phyloP scores from a whole-genome alignment of 2,888 invertebrate genomes.

The Lasioglossum figueresi region DNA sequence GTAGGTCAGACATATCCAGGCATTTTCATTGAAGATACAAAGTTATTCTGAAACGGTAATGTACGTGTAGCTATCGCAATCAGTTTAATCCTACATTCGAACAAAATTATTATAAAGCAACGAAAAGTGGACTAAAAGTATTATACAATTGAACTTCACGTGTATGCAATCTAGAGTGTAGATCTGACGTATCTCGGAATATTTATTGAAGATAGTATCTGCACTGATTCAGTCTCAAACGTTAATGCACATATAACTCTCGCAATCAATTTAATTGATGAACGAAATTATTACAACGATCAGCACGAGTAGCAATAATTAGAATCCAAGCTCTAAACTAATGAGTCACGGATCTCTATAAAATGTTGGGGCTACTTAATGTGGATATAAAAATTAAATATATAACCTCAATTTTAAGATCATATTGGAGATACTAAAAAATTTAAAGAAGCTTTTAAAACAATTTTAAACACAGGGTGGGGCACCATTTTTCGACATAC shows the following conservation, averaged over 20 bases:
- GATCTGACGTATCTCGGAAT: neutral
- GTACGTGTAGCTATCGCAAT: neutral
- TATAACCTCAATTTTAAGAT: neutral
- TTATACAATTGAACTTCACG: neutral
- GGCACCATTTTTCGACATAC: too few relatives aligned
- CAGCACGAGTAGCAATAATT: neutral
- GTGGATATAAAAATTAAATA: neutral
- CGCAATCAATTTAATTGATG: neutral
- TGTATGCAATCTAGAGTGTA: neutral
- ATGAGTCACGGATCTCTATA: neutral
- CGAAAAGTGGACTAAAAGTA: neutral
- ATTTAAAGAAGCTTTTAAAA: neutral
- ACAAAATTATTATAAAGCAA: neutral
- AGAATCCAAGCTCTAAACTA: neutral
- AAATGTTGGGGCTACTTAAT: neutral
- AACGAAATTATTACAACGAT: neutral
- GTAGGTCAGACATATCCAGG: neutral
- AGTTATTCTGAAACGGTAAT: constrained; percentile 5
- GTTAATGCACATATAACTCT: neutral
- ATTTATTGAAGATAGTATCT: neutral
- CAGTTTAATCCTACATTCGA: neutral
- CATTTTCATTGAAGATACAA: neutral
- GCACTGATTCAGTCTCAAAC: neutral
- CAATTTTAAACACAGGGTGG: neutral
- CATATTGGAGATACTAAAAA: neutral